Evolutionary conservation across 2,113 vertebrate genomes (phyloP).

Genomic region (Pelecanoides urinatrix): DNA sequence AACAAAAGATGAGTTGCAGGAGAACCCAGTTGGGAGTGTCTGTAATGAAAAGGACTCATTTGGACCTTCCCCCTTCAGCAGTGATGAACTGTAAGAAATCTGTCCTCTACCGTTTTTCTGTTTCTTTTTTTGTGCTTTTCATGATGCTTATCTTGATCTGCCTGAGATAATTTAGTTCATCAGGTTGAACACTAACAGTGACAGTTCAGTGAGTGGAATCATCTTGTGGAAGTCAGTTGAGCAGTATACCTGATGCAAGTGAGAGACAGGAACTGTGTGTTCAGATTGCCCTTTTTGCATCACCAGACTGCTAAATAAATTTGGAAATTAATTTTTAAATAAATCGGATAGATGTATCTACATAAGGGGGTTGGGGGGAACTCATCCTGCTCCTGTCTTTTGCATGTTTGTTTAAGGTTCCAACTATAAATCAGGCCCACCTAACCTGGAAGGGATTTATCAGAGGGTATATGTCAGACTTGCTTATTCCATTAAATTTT

Average conservation of each 20-base stretch:
- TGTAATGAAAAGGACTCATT: neutral
- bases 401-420: neutral
- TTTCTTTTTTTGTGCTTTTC: neutral
- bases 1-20: neutral
- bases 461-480: neutral
- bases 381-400: neutral
- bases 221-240: neutral
- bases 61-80: neutral
- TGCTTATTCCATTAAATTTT: neutral
- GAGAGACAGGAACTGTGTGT: neutral
- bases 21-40: neutral
- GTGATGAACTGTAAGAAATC: neutral
- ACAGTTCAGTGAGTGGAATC: neutral
- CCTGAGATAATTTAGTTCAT: neutral
- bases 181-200: neutral
- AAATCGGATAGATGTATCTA: fast-evolving
- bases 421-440: neutral
- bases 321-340: neutral
- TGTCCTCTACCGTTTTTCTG: neutral
- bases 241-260: neutral
- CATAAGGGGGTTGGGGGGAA: neutral
- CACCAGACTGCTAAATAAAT: neutral
- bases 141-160: neutral
- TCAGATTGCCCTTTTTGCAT: neutral
- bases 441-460: neutral